Evolutionary conservation across 2,888 invertebrate species (phyloP).

Genomic region (Andrena praecox): DNA sequence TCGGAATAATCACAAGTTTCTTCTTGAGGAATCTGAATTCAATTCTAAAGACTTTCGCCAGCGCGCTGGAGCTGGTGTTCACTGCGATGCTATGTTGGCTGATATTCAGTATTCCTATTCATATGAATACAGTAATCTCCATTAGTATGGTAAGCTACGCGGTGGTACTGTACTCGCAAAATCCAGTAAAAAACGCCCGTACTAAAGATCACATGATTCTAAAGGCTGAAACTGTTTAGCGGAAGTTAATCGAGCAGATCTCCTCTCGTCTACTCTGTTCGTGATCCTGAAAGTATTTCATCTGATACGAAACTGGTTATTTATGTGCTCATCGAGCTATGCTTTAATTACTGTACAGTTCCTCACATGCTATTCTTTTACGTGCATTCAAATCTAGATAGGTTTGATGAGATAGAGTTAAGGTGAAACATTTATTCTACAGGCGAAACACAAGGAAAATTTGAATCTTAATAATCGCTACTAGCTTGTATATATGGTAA

Average conservation of each 20-base stretch:
- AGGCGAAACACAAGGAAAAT: background rate
- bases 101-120: slow-evolving; percentile 94
- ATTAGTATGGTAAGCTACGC: slow-evolving; percentile 94
- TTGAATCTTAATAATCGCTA: background rate
- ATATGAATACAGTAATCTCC: slow-evolving; percentile 92
- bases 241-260: background rate
- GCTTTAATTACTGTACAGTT: slow-evolving; percentile 11
- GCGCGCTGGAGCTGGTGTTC: slow-evolving; percentile 95
- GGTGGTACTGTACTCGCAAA: slow-evolving; percentile 94
- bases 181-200: slow-evolving; percentile 89
- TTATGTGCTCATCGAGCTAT: background rate
- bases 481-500: background rate
- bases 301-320: background rate
- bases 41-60: slow-evolving; percentile 97
- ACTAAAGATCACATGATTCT: slow-evolving; percentile 20
- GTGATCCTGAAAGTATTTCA: slow-evolving; percentile 1
- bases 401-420: background rate
- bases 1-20: slow-evolving; percentile 97
- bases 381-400: background rate
- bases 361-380: background rate
- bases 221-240: slow-evolving; percentile 25
- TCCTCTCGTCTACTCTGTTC: background rate
- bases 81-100: slow-evolving; percentile 95
- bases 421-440: background rate
- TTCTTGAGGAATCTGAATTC: slow-evolving; percentile 97